Conservation (phyloP, 2,113 vertebrate species). For the Amphilophus citrinellus region DNA sequence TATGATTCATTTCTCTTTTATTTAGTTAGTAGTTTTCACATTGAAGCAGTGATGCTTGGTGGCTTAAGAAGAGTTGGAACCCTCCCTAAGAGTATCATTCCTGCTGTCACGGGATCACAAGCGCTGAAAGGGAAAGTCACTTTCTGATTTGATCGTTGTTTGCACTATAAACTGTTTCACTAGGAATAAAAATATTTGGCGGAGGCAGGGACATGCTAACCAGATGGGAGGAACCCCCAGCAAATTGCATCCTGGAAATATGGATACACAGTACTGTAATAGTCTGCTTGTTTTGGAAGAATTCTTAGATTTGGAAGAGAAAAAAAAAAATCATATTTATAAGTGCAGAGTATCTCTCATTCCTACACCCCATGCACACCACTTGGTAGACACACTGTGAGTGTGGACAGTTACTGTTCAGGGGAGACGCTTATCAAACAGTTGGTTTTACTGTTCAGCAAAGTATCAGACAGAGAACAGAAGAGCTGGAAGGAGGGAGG, state of each 20-base stretch:
- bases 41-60: neutral
- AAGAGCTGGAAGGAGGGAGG: neutral
- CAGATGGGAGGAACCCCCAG: neutral
- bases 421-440: no score
- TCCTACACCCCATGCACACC: neutral
- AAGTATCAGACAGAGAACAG: neutral
- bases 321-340: neutral
- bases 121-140: neutral
- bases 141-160: neutral
- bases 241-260: neutral
- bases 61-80: neutral
- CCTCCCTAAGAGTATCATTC: neutral
- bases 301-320: neutral
- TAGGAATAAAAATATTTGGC: no score
- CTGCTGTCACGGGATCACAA: neutral
- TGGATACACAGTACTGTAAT: neutral
- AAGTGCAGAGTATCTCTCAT: no score
- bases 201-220: neutral
- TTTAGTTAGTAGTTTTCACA: neutral
- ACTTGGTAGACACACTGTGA: neutral
- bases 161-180: neutral
- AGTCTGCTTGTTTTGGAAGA: rapidly evolving
- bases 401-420: neutral
- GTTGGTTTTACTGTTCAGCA: neutral
- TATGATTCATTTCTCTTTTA: neutral